These are phyloP conservation scores for Dipodomys spectabilis DNA, from an alignment of 2,113 vertebrate species.

Conservation along the genomic window DNA sequence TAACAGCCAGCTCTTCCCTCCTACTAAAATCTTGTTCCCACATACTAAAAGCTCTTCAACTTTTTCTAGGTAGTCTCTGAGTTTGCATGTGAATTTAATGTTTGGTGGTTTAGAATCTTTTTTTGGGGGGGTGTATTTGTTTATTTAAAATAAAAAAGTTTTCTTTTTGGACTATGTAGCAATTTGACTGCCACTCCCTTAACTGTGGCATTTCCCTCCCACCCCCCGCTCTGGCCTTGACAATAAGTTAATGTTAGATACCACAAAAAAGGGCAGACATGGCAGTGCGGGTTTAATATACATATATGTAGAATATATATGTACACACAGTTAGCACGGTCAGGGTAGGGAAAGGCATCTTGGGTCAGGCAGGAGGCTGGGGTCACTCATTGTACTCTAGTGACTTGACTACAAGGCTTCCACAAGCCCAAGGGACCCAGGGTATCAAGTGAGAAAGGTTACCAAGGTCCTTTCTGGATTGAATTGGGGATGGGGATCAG, in stretches of 20 bases:
- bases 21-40: conserved; percentile 6
- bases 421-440: conserved; percentile 61
- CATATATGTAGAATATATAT: conserved; percentile 88
- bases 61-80: conserved; percentile 45
- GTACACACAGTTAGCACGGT: conserved; percentile 90
- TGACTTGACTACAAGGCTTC: conserved; percentile 55
- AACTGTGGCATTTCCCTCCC: conserved; percentile 8
- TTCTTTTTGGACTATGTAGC: conserved; percentile 4
- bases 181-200: conserved; percentile 34
- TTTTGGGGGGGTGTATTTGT: too few relatives aligned
- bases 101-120: background rate
- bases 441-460: conserved; percentile 19
- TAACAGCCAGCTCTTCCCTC: background rate
- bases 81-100: conserved; percentile 32
- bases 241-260: conserved; percentile 74
- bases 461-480: conserved; percentile 37
- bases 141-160: background rate
- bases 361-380: conserved; percentile 69
- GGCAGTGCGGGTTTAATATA: conserved; percentile 86
- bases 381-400: conserved; percentile 62
- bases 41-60: conserved; percentile 34
- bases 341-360: conserved; percentile 65
- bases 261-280: conserved; percentile 77
- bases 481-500: conserved; percentile 31
- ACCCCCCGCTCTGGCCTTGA: conserved; percentile 65